A percentile compares a stretch with the other conserved stretches of the same genome.
These are phyloP conservation scores for Hypotaenidia philippensis DNA, from an alignment of 2,797 vertebrate genomes.

Conservation along the genomic window DNA sequence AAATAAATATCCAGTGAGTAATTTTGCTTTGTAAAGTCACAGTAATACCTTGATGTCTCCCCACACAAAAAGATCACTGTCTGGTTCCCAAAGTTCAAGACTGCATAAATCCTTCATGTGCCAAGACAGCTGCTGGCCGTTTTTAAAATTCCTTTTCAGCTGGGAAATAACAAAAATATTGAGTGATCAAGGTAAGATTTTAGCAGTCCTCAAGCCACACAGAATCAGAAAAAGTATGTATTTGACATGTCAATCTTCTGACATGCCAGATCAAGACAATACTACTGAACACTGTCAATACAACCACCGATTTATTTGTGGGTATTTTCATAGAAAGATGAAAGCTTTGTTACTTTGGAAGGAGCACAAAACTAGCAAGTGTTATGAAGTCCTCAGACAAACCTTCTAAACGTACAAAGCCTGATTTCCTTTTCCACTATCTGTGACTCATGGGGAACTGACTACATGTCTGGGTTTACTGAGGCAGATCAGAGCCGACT, in stretches of 20 bases:
- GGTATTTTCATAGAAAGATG: background rate
- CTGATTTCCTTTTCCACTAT: background rate
- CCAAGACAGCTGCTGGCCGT: background rate
- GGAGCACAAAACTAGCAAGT: background rate
- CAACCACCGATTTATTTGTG: background rate
- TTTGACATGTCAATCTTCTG: background rate
- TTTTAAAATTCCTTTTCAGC: background rate
- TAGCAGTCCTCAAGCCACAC: background rate
- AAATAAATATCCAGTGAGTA: background rate
- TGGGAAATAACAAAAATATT: background rate
- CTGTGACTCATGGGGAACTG: background rate
- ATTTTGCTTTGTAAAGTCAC: background rate
- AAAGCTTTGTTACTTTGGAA: background rate
- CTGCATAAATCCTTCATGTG: accelerated
- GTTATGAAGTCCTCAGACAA: background rate
- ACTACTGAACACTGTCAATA: background rate
- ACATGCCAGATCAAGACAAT: background rate
- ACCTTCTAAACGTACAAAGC: background rate
- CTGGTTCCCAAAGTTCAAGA: background rate
- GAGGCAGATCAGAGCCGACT: background rate
- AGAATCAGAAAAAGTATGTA: background rate
- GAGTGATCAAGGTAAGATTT: background rate
- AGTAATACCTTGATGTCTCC: background rate
- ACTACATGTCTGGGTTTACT: background rate
- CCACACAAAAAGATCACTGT: background rate